phyloP scores from a whole-genome alignment of 2,888 invertebrate genomes.

The Rhamphomyia laevipes region DNA sequence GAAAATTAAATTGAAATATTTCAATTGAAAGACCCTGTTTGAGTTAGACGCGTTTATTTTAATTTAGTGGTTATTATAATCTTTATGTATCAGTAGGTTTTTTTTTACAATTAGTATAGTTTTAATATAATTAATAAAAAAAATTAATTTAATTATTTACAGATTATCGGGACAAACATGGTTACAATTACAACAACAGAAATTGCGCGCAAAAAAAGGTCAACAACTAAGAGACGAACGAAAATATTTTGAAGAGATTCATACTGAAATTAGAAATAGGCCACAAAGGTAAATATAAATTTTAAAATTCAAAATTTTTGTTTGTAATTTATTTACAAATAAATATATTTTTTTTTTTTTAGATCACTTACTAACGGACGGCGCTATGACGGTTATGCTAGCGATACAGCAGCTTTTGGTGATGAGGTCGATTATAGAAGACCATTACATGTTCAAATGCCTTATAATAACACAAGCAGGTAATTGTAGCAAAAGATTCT shows the following conservation, averaged over 20 bases:
- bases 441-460: constrained; percentile 22
- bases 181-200: constrained; percentile 73
- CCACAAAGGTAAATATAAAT: constrained; percentile 34
- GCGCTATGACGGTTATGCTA: constrained; percentile 22
- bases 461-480: constrained; percentile 15
- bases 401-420: constrained; percentile 21
- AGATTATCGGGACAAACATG: constrained; percentile 53
- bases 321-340: constrained; percentile 18
- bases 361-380: constrained; percentile 18
- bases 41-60: no score
- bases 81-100: no score
- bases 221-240: constrained; percentile 60
- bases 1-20: no score
- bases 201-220: constrained; percentile 64
- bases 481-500: not conserved
- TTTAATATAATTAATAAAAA: no score
- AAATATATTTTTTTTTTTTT: constrained; percentile 1
- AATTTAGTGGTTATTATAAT: no score
- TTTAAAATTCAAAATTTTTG: not conserved
- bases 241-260: constrained; percentile 51
- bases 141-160: constrained; percentile 16
- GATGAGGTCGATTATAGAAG: constrained; percentile 21
- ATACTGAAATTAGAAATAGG: constrained; percentile 37
- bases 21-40: no score
- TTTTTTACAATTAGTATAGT: no score